Conservation (phyloP, 2,797 vertebrate genomes). For the Sylvilagus floridanus region DNA sequence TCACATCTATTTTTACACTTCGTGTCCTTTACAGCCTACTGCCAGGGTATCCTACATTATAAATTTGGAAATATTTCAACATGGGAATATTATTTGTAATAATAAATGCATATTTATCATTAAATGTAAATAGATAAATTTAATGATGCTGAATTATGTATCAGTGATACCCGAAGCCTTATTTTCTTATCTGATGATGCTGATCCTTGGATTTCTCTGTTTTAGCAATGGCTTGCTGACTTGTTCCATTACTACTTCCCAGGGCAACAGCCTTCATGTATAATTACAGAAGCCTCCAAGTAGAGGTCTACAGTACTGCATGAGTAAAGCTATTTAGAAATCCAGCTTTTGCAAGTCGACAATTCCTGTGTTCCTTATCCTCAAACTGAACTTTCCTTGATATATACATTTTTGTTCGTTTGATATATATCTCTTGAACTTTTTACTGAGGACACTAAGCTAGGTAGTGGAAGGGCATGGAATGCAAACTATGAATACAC, state of each 20-base stretch:
- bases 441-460: neutral
- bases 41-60: neutral
- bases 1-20: neutral
- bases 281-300: neutral
- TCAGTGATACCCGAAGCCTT: neutral
- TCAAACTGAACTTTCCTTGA: neutral
- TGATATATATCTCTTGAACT: neutral
- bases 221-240: neutral
- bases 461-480: neutral
- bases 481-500: neutral
- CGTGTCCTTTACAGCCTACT: neutral
- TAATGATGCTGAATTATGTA: slow-evolving; percentile 6
- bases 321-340: neutral
- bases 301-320: neutral
- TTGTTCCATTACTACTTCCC: neutral
- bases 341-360: neutral
- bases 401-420: neutral
- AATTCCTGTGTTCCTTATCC: neutral
- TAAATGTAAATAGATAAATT: neutral
- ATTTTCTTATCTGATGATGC: neutral
- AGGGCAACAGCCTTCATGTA: neutral
- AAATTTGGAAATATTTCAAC: slow-evolving; percentile 54
- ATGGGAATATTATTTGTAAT: slow-evolving; percentile 28
- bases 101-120: no score
- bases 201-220: slow-evolving; percentile 2